Evolutionary conservation across 2,113 vertebrate species (phyloP).

Genomic region (Octodon degus): DNA sequence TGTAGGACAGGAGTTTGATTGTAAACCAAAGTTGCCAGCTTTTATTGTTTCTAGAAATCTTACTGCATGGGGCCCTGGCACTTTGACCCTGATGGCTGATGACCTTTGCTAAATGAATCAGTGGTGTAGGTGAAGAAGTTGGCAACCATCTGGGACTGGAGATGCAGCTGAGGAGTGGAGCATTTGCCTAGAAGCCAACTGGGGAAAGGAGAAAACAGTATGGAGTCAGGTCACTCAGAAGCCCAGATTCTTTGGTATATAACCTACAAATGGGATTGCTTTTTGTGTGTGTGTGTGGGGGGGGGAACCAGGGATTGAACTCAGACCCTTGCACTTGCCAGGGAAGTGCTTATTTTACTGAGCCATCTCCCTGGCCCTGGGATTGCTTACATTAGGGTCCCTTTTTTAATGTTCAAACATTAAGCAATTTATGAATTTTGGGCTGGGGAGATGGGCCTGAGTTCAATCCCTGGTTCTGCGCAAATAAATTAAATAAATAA

Average conservation of each 20-base stretch:
- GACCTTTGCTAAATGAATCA: background rate
- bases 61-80: background rate
- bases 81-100: background rate
- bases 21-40: background rate
- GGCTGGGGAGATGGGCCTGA: no score
- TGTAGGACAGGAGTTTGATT: constrained; percentile 31
- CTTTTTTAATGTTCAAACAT: background rate
- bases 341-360: no score
- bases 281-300: no score
- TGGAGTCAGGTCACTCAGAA: background rate
- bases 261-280: background rate
- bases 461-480: no score
- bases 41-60: constrained; percentile 20
- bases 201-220: background rate
- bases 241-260: background rate
- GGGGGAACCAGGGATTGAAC: no score
- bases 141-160: background rate
- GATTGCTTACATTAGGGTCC: background rate
- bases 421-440: background rate
- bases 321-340: no score
- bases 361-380: background rate
- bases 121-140: background rate
- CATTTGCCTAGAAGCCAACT: background rate
- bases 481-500: no score
- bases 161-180: background rate